phyloP scores from a whole-genome alignment of 1,140 invertebrate genomes.

The Brachionus rotundiformis region DNA sequence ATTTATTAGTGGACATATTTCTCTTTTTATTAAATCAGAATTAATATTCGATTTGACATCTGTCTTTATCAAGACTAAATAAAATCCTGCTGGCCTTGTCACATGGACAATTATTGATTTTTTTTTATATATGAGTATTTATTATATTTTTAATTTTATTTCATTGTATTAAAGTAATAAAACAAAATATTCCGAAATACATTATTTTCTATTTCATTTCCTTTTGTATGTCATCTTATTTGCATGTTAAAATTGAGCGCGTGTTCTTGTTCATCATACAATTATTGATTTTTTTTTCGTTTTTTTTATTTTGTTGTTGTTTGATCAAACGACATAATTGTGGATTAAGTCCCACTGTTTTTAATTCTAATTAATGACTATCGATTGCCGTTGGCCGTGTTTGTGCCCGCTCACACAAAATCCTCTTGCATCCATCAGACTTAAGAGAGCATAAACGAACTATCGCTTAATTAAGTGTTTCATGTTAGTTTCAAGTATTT shows the following conservation, averaged over 20 bases:
- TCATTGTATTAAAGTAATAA: too few species aligned
- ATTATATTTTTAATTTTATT: too few species aligned
- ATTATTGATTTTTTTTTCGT: slow-evolving; percentile 18
- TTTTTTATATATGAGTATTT: neutral
- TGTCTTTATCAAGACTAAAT: slow-evolving; percentile 9
- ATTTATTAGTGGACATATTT: neutral
- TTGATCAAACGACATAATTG: slow-evolving; percentile 38
- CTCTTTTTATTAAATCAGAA: neutral
- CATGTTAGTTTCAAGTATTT: slow-evolving; percentile 24
- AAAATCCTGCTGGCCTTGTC: neutral
- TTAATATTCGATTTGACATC: slow-evolving; percentile 34
- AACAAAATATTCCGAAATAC: neutral
- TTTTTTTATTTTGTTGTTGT: neutral
- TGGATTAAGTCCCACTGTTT: slow-evolving; percentile 38
- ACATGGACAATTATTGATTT: neutral
- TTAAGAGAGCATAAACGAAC: slow-evolving; percentile 40
- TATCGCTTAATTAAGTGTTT: neutral
- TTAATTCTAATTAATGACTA: slow-evolving; percentile 12
- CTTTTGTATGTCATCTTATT: slow-evolving; percentile 15
- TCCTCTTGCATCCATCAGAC: neutral
- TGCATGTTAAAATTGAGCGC: slow-evolving; percentile 35
- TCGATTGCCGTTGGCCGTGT: slow-evolving; percentile 33
- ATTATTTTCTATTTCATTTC: neutral
- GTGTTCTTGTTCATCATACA: slow-evolving; percentile 5
- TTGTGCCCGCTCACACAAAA: neutral